These are phyloP conservation scores for Onychostruthus taczanowskii DNA, from an alignment of 2,113 vertebrate species.

Conservation along the genomic window DNA sequence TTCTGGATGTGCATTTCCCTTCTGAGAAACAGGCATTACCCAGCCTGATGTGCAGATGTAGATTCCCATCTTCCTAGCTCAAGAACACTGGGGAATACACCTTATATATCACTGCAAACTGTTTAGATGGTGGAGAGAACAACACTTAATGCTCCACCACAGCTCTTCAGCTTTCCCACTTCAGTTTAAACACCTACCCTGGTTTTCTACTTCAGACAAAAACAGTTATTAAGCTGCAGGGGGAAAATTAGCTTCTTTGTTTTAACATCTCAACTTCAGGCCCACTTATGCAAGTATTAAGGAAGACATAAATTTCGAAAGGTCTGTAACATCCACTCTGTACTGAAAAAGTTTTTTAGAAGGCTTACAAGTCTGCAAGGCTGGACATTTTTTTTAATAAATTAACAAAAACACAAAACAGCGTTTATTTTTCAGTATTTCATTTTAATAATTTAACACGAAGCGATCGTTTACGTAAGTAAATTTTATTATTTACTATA, in stretches of 20 bases:
- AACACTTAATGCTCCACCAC: neutral
- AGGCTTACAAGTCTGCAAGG: neutral
- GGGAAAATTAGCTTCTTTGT: neutral
- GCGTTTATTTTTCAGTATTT: neutral
- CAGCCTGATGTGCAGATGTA: rapidly evolving
- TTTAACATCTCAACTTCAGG: neutral
- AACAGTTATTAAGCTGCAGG: neutral
- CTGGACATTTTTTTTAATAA: neutral
- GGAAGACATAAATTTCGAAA: neutral
- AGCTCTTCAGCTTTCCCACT: neutral
- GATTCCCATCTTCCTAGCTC: neutral
- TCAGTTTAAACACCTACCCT: neutral
- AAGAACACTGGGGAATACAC: neutral
- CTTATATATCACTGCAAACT: neutral
- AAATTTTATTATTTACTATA: neutral
- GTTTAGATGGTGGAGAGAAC: neutral
- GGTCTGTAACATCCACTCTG: neutral
- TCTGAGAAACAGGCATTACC: neutral
- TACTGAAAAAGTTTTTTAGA: neutral
- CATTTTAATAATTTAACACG: neutral
- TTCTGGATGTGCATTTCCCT: neutral
- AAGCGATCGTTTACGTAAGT: neutral
- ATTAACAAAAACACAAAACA: neutral
- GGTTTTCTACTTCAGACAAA: neutral
- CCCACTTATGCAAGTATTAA: neutral